phyloP scores from a whole-genome alignment of 2,797 vertebrate species.

The Ispidina lecontei region DNA sequence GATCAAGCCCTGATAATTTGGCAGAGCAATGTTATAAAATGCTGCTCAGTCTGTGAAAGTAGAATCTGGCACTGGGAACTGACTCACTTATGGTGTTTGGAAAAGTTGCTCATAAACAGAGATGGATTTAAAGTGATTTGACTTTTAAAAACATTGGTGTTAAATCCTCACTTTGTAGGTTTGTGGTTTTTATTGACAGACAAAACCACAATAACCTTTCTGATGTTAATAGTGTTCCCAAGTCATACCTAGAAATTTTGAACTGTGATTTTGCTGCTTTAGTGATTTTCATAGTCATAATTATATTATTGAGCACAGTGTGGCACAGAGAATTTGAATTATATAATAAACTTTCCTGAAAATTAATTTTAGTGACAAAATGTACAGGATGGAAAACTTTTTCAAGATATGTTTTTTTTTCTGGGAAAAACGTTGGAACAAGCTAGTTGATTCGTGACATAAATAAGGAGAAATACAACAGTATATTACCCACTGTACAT shows the following conservation, averaged over 20 bases:
- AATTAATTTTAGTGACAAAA: neutral
- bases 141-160: neutral
- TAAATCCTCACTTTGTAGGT: neutral
- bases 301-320: neutral
- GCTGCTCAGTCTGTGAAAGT: neutral
- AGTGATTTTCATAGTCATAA: neutral
- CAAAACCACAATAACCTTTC: neutral
- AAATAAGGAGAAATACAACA: neutral
- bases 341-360: neutral
- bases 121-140: neutral
- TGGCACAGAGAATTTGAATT: neutral
- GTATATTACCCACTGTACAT: fast-evolving
- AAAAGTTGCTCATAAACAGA: neutral
- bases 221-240: neutral
- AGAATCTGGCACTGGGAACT: neutral
- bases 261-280: neutral
- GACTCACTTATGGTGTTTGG: neutral
- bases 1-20: neutral
- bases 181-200: neutral
- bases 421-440: neutral
- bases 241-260: neutral
- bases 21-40: neutral
- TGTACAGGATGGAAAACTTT: neutral
- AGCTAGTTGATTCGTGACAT: neutral
- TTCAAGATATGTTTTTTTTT: neutral